These are phyloP conservation scores for Musca domestica DNA, from an alignment of 1,140 invertebrate genomes.

Conservation along the genomic window DNA sequence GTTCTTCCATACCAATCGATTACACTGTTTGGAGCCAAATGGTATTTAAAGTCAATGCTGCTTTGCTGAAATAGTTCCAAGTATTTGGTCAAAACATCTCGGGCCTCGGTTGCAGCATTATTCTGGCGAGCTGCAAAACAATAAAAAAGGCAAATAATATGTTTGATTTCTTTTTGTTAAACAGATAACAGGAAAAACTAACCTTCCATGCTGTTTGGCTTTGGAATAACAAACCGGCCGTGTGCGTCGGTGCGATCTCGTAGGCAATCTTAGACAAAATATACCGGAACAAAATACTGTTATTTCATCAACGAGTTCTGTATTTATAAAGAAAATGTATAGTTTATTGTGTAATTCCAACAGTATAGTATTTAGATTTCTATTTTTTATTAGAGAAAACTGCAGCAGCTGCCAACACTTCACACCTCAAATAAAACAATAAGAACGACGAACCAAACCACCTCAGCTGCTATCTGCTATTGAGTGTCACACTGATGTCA, in stretches of 20 bases:
- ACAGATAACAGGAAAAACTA: constrained; percentile 5
- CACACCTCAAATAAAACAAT: constrained; percentile 9
- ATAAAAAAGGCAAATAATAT: neutral
- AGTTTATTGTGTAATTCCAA: too few relatives aligned
- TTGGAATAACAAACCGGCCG: neutral
- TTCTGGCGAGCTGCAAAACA: neutral
- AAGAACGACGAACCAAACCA: neutral
- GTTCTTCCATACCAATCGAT: constrained; percentile 30
- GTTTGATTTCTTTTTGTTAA: neutral
- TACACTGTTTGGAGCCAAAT: constrained; percentile 26
- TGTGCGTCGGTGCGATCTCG: too few relatives aligned
- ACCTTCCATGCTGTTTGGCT: constrained; percentile 9
- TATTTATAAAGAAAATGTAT: too few relatives aligned
- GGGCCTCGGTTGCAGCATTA: neutral
- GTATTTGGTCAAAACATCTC: constrained; percentile 22
- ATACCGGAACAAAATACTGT: too few relatives aligned
- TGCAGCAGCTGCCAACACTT: constrained; percentile 12
- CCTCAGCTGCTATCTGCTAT: neutral
- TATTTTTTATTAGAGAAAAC: neutral
- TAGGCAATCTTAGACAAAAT: too few relatives aligned
- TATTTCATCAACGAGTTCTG: too few relatives aligned
- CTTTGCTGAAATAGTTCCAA: constrained; percentile 23
- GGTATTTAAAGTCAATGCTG: constrained; percentile 22
- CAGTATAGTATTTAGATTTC: neutral
- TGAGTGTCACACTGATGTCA: neutral